phyloP scores from a whole-genome alignment of 2,797 vertebrate genomes.

The Anguilla anguilla region DNA sequence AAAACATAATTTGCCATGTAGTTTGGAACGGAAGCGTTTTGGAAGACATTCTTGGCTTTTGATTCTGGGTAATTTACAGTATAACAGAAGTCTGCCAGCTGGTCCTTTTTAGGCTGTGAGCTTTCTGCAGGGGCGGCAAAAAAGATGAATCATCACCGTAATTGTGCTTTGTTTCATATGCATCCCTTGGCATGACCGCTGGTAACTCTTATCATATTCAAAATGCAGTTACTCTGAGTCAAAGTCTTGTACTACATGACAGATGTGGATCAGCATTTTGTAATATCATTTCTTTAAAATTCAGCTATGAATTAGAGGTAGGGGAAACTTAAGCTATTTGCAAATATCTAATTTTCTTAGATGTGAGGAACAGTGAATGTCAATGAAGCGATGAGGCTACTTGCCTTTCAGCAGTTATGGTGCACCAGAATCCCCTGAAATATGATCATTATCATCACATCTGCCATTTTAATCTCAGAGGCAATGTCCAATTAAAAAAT shows the following conservation, averaged over 20 bases:
- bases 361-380: background rate
- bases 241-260: background rate
- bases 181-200: conserved; percentile 5
- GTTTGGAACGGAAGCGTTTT: background rate
- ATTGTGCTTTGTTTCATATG: conserved; percentile 15
- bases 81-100: background rate
- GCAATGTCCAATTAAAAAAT: background rate
- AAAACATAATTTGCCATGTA: background rate
- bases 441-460: background rate
- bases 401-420: background rate
- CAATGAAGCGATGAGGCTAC: background rate
- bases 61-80: background rate
- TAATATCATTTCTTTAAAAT: conserved; percentile 38
- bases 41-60: background rate
- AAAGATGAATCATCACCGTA: background rate
- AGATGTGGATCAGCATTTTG: conserved; percentile 26
- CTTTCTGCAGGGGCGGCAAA: background rate
- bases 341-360: background rate
- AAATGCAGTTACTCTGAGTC: background rate
- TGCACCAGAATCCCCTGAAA: background rate
- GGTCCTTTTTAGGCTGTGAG: background rate
- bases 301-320: conserved; percentile 36
- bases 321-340: conserved; percentile 27
- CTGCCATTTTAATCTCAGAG: background rate
- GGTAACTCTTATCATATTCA: background rate